Evolutionary conservation across 2,113 vertebrate genomes (phyloP).

Genomic region (Xiphias gladius): DNA sequence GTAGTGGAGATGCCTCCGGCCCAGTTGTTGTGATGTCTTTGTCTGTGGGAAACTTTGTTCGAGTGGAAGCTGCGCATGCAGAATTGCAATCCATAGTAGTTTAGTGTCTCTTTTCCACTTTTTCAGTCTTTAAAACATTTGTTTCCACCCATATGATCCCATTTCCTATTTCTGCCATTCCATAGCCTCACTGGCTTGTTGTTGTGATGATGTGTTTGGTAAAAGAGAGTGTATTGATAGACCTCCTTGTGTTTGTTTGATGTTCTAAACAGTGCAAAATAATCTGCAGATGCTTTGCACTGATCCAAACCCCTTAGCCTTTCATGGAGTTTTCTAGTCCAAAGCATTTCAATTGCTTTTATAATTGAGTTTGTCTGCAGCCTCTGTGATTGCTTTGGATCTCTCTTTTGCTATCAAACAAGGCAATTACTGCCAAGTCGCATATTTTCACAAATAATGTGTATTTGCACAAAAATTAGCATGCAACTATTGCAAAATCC

Average conservation of each 20-base stretch:
- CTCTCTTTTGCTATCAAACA: slow-evolving; percentile 78
- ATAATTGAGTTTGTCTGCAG: slow-evolving; percentile 82
- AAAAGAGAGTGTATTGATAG: slow-evolving; percentile 71
- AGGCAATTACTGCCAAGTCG: slow-evolving; percentile 75
- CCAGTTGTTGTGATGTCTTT: slow-evolving; percentile 40
- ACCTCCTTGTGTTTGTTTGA: slow-evolving; percentile 76
- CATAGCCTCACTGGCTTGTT: slow-evolving; percentile 33
- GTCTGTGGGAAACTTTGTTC: slow-evolving; percentile 20
- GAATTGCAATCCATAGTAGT: slow-evolving; percentile 36
- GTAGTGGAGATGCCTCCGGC: slow-evolving; percentile 8
- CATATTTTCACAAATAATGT: slow-evolving; percentile 58
- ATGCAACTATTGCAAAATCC: slow-evolving; percentile 58
- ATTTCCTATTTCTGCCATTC: slow-evolving; percentile 30
- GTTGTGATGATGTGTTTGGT: slow-evolving; percentile 51
- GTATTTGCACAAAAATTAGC: slow-evolving; percentile 59
- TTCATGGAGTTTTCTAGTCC: slow-evolving; percentile 77
- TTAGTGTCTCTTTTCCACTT: slow-evolving; percentile 4
- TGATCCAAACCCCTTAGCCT: slow-evolving; percentile 76
- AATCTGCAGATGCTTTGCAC: slow-evolving; percentile 72
- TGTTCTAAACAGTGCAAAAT: slow-evolving; percentile 75
- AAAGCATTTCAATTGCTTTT: slow-evolving; percentile 81
- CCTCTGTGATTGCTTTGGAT: slow-evolving; percentile 79
- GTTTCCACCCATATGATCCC: slow-evolving; percentile 49
- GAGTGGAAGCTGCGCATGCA: slow-evolving; percentile 23
- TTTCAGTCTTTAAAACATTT: slow-evolving; percentile 48